A percentile compares a stretch with the other conserved stretches of the same genome.
Evolutionary conservation across 2,888 invertebrate genomes (phyloP).

Genomic region (Drosophila kambysellisi): DNA sequence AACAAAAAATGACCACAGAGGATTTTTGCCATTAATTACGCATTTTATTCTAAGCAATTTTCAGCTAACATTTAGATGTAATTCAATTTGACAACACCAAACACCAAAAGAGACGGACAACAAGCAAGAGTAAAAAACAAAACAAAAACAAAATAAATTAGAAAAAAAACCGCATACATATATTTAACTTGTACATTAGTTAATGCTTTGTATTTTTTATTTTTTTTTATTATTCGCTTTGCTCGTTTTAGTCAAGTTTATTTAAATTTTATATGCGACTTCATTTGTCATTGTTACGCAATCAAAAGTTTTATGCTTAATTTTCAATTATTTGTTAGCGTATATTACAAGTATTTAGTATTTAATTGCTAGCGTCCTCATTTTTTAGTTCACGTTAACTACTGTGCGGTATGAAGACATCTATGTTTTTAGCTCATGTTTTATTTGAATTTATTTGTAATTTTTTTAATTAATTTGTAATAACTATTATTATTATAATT

Average conservation of each 20-base stretch:
- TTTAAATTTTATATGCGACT: slow-evolving; percentile 32
- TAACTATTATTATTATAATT: slow-evolving; percentile 64
- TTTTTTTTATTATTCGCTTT: slow-evolving; percentile 28
- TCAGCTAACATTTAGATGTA: slow-evolving; percentile 55
- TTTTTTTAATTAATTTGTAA: slow-evolving; percentile 74
- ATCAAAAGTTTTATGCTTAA: slow-evolving; percentile 39
- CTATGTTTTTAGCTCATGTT: slow-evolving; percentile 75
- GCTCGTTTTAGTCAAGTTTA: slow-evolving; percentile 37
- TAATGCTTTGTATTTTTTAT: slow-evolving; percentile 25
- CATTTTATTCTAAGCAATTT: slow-evolving; percentile 70
- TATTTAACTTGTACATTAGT: slow-evolving; percentile 27
- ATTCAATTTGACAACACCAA: slow-evolving; percentile 40
- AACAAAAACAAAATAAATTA: neutral
- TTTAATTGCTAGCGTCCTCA: slow-evolving; percentile 37
- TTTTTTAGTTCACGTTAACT: slow-evolving; percentile 53
- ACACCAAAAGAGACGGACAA: slow-evolving; percentile 62
- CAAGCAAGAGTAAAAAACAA: slow-evolving; percentile 22
- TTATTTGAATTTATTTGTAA: slow-evolving; percentile 80
- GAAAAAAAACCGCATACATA: slow-evolving; percentile 8
- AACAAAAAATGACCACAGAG: slow-evolving; percentile 58
- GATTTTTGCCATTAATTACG: slow-evolving; percentile 77
- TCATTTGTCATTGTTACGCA: slow-evolving; percentile 58
- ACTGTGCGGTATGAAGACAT: slow-evolving; percentile 73
- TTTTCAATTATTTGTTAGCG: slow-evolving; percentile 43
- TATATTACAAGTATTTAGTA: slow-evolving; percentile 43